Conservation (phyloP, 2,113 vertebrate genomes). For the Syrmaticus mikado region DNA sequence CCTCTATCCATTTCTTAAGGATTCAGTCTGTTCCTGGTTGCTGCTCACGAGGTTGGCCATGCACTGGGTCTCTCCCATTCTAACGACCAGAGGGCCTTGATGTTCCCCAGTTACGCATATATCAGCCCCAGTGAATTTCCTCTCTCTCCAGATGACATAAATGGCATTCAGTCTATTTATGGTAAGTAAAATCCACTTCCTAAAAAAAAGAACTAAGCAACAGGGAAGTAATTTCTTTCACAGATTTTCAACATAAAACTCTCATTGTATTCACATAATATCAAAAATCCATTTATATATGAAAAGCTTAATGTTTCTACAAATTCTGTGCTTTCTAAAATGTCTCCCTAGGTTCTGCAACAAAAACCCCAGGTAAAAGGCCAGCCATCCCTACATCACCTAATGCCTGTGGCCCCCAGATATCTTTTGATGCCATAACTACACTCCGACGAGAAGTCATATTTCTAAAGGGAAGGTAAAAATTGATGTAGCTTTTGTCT, state of each 20-base stretch:
- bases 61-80: conserved; percentile 92
- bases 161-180: conserved; percentile 91
- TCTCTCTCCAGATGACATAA: conserved; percentile 88
- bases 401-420: conserved; percentile 78
- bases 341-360: conserved; percentile 38
- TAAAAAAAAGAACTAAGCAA: background rate
- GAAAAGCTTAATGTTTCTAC: conserved; percentile 1
- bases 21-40: conserved; percentile 89
- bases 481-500: background rate
- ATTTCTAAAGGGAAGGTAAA: conserved; percentile 94
- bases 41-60: conserved; percentile 96
- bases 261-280: background rate
- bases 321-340: background rate
- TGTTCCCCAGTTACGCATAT: conserved; percentile 87
- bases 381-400: conserved; percentile 66
- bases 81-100: conserved; percentile 84
- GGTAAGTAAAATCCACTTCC: conserved; percentile 76
- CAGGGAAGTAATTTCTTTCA: background rate
- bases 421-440: conserved; percentile 86
- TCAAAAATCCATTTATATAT: background rate
- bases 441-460: conserved; percentile 83
- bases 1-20: conserved; percentile 73
- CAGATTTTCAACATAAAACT: conserved; percentile 8
- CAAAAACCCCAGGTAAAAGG: conserved; percentile 30
- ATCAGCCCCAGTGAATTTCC: conserved; percentile 76